Evolutionary conservation across 2,113 vertebrate genomes (phyloP).

Genomic region (Carassius gibelio): DNA sequence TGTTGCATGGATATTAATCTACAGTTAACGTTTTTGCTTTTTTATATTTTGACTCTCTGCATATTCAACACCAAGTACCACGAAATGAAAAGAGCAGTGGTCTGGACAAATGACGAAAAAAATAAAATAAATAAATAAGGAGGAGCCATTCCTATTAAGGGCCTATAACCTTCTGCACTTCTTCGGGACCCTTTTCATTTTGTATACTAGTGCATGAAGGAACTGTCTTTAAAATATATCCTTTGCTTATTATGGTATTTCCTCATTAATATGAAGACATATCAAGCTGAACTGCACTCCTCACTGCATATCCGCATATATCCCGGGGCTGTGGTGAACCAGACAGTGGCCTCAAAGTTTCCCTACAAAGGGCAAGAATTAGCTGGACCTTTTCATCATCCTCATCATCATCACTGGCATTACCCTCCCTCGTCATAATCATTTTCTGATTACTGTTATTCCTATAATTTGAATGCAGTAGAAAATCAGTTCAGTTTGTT

Average conservation of each 20-base stretch:
- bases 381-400: slow-evolving; percentile 38
- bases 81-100: neutral
- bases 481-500: slow-evolving; percentile 66
- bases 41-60: slow-evolving; percentile 34
- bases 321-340: slow-evolving; percentile 26
- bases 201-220: slow-evolving; percentile 61
- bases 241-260: slow-evolving; percentile 42
- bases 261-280: slow-evolving; percentile 54
- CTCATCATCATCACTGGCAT: slow-evolving; percentile 27
- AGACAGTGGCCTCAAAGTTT: slow-evolving; percentile 32
- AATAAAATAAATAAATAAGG: slow-evolving; percentile 46
- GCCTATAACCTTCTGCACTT: slow-evolving; percentile 59
- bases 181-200: slow-evolving; percentile 48
- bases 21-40: slow-evolving; percentile 13
- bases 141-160: slow-evolving; percentile 53
- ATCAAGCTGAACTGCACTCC: slow-evolving; percentile 32
- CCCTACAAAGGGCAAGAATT: slow-evolving; percentile 16
- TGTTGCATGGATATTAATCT: slow-evolving; percentile 35
- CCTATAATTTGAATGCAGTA: slow-evolving; percentile 58
- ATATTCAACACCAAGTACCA: slow-evolving; percentile 8
- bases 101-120: slow-evolving; percentile 10
- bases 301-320: slow-evolving; percentile 27
- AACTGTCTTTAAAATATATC: slow-evolving; percentile 46
- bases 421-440: slow-evolving; percentile 49
- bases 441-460: slow-evolving; percentile 66